These are phyloP conservation scores for Aspidiotus rigidus DNA, from an alignment of 2,888 invertebrate genomes.

Conservation along the genomic window DNA sequence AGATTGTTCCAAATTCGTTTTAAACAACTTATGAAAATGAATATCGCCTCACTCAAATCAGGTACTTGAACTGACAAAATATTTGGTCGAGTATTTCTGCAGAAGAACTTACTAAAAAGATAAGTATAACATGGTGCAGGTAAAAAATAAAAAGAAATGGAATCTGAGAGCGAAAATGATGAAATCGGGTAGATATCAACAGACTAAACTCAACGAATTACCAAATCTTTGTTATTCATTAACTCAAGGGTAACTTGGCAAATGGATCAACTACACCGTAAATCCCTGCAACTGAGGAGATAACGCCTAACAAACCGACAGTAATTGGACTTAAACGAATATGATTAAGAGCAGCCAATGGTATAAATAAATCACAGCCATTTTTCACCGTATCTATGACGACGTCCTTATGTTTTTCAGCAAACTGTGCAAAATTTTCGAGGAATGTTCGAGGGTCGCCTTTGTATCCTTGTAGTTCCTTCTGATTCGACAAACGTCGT, in stretches of 20 bases:
- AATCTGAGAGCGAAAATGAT: no score
- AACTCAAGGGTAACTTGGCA: conserved; percentile 60
- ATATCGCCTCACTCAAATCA: no score
- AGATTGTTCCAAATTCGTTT: no score
- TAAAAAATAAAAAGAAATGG: no score
- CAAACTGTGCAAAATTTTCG: conserved; percentile 26
- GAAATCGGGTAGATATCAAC: no score
- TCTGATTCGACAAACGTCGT: conserved; percentile 43
- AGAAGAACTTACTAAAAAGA: no score
- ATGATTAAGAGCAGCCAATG: conserved; percentile 69
- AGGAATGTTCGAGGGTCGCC: conserved; percentile 20
- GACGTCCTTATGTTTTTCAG: conserved; percentile 52
- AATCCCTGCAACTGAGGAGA: conserved; percentile 73
- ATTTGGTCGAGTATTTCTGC: no score
- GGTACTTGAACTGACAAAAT: no score
- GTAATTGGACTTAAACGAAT: conserved; percentile 66
- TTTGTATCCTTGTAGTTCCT: conserved; percentile 22
- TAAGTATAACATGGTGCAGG: no score
- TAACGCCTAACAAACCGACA: conserved; percentile 65
- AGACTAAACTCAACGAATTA: background rate
- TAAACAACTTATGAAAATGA: no score
- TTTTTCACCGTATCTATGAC: conserved; percentile 77
- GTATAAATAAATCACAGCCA: conserved; percentile 76
- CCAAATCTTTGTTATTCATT: conserved; percentile 21
- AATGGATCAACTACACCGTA: conserved; percentile 66